These are phyloP conservation scores for Pygocentrus nattereri DNA, from an alignment of 2,797 vertebrate species.

Conservation along the genomic window DNA sequence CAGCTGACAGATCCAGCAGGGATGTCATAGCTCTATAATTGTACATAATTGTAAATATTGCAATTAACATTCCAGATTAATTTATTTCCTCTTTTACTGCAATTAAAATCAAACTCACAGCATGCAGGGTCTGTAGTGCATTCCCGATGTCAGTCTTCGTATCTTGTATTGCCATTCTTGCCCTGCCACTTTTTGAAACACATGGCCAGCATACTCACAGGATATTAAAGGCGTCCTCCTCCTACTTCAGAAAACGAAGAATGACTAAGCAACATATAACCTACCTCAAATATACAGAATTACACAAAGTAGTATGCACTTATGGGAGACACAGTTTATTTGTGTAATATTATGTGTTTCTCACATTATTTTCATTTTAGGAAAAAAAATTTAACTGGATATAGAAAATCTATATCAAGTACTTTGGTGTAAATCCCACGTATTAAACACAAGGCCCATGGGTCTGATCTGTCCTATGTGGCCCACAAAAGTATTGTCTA, in stretches of 20 bases:
- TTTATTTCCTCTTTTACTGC: conserved; percentile 71
- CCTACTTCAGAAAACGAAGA: background rate
- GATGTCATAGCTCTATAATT: conserved; percentile 1
- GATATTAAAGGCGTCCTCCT: background rate
- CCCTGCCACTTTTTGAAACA: background rate
- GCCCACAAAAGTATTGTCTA: too few species aligned
- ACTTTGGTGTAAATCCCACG: too few species aligned
- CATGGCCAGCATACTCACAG: background rate
- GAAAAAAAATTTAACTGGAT: too few species aligned
- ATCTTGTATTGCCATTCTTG: background rate
- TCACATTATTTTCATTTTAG: too few species aligned
- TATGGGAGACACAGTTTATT: too few species aligned
- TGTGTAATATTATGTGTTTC: too few species aligned
- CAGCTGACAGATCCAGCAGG: conserved; percentile 43
- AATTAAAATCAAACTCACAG: conserved; percentile 73
- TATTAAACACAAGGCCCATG: too few species aligned
- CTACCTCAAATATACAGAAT: background rate
- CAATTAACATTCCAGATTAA: conserved; percentile 44
- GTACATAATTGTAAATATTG: too few species aligned
- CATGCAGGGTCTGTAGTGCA: conserved; percentile 23
- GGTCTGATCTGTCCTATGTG: too few species aligned
- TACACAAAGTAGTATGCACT: too few species aligned
- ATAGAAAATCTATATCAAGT: too few species aligned
- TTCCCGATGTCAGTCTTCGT: background rate
- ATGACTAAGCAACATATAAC: background rate